A percentile compares a stretch with the other conserved stretches of the same genome.
These are phyloP conservation scores for Merops nubicus DNA, from an alignment of 2,113 vertebrate genomes.

Conservation along the genomic window DNA sequence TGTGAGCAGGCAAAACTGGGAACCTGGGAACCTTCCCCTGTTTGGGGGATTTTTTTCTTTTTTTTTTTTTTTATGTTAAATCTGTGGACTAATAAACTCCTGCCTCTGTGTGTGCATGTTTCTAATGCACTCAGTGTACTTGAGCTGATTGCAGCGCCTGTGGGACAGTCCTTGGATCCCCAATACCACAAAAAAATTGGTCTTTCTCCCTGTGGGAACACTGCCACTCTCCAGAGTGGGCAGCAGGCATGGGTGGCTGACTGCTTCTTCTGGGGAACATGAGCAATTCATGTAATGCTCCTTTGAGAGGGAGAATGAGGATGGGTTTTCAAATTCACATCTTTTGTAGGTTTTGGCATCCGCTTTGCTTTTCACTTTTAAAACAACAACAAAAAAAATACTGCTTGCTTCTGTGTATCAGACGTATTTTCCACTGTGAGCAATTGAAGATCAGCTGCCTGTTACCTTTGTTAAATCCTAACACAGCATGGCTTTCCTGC, in stretches of 20 bases:
- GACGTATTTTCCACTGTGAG: not conserved
- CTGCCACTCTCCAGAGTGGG: accelerated
- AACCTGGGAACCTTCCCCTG: not conserved
- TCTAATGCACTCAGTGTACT: not conserved
- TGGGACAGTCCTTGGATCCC: not conserved
- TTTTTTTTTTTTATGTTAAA: not conserved
- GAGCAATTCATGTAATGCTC: not conserved
- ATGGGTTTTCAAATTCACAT: not conserved
- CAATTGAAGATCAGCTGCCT: not conserved
- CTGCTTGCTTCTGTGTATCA: not conserved
- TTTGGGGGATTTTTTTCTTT: not conserved
- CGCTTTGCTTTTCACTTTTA: not conserved
- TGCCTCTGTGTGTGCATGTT: constrained; percentile 17
- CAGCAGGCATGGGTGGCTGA: accelerated
- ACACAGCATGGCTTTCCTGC: not conserved
- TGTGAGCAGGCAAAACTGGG: not conserved
- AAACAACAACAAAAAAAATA: not conserved
- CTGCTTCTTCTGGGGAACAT: not conserved
- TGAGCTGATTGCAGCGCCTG: not conserved
- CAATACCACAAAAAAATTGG: not conserved
- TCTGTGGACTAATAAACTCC: constrained; percentile 35
- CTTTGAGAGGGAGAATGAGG: not conserved
- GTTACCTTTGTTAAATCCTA: not conserved
- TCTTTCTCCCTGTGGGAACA: accelerated
- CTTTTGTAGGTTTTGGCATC: not conserved